These are phyloP conservation scores for Cremastinae sp. DNA, from an alignment of 2,888 invertebrate species.

Conservation along the genomic window DNA sequence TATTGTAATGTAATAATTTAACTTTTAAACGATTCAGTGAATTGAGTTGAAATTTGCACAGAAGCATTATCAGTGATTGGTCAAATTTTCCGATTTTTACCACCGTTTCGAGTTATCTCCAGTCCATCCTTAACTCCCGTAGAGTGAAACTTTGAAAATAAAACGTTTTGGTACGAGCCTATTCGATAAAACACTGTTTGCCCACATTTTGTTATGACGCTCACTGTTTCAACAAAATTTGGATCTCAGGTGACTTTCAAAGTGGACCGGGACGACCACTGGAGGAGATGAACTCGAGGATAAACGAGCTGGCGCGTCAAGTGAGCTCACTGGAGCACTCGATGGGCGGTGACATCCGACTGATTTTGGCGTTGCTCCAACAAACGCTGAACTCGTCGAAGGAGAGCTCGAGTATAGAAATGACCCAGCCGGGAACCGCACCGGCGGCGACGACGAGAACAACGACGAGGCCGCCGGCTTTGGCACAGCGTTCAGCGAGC, in stretches of 20 bases:
- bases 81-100: no score
- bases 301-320: constrained; percentile 86
- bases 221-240: background rate
- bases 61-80: no score
- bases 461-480: constrained; percentile 76
- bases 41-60: no score
- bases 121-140: no score
- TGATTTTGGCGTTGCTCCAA: constrained; percentile 86
- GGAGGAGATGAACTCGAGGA: constrained; percentile 84
- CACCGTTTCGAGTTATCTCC: no score
- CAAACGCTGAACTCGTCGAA: constrained; percentile 79
- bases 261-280: constrained; percentile 80
- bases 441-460: constrained; percentile 83
- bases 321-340: constrained; percentile 88
- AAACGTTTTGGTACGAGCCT: no score
- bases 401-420: constrained; percentile 76
- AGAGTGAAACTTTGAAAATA: no score
- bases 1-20: no score
- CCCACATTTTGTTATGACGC: background rate
- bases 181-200: no score
- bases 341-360: constrained; percentile 87
- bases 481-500: constrained; percentile 84
- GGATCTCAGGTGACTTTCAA: constrained; percentile 73
- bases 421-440: constrained; percentile 84
- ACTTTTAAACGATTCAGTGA: no score